A percentile compares a stretch with the other conserved stretches of the same genome.
phyloP scores from a whole-genome alignment of 2,113 vertebrate genomes.

The Charadrius vociferus region DNA sequence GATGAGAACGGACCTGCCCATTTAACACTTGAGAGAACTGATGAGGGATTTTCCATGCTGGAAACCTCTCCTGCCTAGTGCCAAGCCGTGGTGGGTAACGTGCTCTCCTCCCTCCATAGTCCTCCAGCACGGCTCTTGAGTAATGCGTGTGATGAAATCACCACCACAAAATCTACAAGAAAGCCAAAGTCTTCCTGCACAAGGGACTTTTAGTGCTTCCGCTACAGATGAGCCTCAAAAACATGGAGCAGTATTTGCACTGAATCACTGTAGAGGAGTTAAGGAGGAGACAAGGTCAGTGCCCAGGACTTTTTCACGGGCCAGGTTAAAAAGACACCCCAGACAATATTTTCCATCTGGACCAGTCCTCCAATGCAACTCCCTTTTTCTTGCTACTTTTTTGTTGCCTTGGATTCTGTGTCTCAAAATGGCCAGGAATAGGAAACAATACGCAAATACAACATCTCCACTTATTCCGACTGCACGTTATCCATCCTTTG shows the following conservation, averaged over 20 bases:
- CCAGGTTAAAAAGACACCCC: neutral
- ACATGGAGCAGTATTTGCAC: neutral
- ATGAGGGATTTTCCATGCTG: neutral
- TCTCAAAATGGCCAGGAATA: neutral
- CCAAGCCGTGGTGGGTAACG: neutral
- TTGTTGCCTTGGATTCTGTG: neutral
- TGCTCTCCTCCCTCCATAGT: neutral
- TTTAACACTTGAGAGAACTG: neutral
- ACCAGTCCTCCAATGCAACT: neutral
- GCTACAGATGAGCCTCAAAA: neutral
- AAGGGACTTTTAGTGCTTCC: neutral
- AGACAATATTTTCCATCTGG: neutral
- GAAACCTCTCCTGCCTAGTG: neutral
- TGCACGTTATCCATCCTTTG: neutral
- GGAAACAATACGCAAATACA: neutral
- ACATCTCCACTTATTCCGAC: neutral
- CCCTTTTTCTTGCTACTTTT: neutral
- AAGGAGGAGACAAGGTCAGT: neutral
- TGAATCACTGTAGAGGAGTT: neutral
- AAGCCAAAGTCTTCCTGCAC: neutral
- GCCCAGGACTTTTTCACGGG: neutral
- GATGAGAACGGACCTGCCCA: neutral
- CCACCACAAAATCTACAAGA: neutral
- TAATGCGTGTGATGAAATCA: accelerated
- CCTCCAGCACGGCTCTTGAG: neutral